Base-by-base conservation (phyloP, 2,797 vertebrate species). In the Sphaeramia orbicularis region DNA sequence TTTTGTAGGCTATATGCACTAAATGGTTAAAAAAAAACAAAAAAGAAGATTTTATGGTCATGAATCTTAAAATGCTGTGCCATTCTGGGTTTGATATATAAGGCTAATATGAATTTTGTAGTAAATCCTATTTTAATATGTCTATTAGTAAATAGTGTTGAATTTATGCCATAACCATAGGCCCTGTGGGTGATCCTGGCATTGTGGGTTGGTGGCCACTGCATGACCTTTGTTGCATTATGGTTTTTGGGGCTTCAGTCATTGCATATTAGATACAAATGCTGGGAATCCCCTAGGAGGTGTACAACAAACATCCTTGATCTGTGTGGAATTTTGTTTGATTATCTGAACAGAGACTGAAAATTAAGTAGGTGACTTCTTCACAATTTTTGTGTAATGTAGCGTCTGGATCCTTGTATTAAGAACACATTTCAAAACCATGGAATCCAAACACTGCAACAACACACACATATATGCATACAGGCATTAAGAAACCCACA, bases 401-500 rank as follows among this genome's bases (percentile, higher is more conserved):
- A 74, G 59, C 60, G 51, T 18, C 58, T 64, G 63, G 86, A 78
- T 83, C 72, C 47, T 48, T 65, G 70, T 52, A 54, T 49, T 65
- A 6, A 38, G 52, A 24, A 38, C 4, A 18, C 37, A 1, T 53
- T 53, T 37, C 4, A 7, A 52, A 24, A 40, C 18, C 12, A 8
- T 19, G 18, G 40, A 54, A 21, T 54, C 3, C 38, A 56, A 40
- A 18, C 16, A 21, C 13, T 36, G 4, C 12, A 18, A 24, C 19
- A 6, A 67, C 49, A 51, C 65, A 62, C 57, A 52, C 27, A 68
- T 7, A 49, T 10, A 74, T 7, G 27, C 61, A 79, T 49, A 77
- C 71, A 84, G 81, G 62, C 78, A 86, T 87, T 77, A 76, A 76
- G 75, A 80, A 78, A 84, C 77, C 64, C 78, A 80, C 77, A 89